Percentiles rank a stretch among this genome's conserved stretches.
Conservation (phyloP, 1,140 invertebrate genomes). For the Drosophila nasuta region DNA sequence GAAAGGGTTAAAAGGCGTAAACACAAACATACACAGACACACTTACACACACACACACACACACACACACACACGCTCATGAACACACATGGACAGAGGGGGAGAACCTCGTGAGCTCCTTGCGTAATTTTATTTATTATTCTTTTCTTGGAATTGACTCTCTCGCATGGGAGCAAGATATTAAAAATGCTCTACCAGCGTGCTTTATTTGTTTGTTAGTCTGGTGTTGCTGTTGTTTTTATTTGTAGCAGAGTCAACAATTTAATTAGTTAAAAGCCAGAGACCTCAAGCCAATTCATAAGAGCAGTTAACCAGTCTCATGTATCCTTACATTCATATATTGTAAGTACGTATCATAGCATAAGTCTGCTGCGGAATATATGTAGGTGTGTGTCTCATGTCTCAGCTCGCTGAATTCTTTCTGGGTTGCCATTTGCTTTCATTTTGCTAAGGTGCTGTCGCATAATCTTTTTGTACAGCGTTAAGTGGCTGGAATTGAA, state of each 20-base stretch:
- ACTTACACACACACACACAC: slow-evolving; percentile 6
- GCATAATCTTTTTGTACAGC: slow-evolving; percentile 72
- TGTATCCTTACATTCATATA: slow-evolving; percentile 2
- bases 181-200: slow-evolving; percentile 32
- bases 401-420: slow-evolving; percentile 29
- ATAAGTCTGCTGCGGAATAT: background rate
- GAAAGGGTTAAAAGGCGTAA: slow-evolving; percentile 81
- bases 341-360: too few relatives aligned
- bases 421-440: slow-evolving; percentile 66
- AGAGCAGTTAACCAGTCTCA: slow-evolving; percentile 40
- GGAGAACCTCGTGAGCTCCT: slow-evolving; percentile 3
- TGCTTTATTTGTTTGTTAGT: slow-evolving; percentile 25
- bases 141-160: slow-evolving; percentile 49
- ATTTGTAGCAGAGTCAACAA: slow-evolving; percentile 64
- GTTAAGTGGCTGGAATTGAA: slow-evolving; percentile 78
- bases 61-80: too few relatives aligned
- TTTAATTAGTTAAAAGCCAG: slow-evolving; percentile 76
- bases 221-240: slow-evolving; percentile 35
- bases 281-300: slow-evolving; percentile 48
- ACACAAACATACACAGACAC: slow-evolving; percentile 44
- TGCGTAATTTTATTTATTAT: slow-evolving; percentile 73
- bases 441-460: slow-evolving; percentile 68
- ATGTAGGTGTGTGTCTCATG: background rate
- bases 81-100: background rate
- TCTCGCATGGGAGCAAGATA: slow-evolving; percentile 42